phyloP scores from a whole-genome alignment of 1,140 invertebrate species.

The Triops longicaudatus region DNA sequence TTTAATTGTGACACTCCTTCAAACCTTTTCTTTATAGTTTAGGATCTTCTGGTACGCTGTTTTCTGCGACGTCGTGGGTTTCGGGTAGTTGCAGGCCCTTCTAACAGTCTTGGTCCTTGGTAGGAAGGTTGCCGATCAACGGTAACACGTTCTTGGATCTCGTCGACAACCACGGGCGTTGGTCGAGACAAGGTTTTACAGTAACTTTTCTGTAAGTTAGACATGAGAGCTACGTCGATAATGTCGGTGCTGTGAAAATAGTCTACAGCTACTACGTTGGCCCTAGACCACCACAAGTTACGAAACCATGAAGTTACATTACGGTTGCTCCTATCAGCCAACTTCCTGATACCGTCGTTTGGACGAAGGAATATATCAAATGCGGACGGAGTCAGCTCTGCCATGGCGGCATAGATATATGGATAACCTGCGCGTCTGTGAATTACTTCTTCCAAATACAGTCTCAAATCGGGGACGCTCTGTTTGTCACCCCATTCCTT shows the following conservation, averaged over 20 bases:
- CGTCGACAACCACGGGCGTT: neutral
- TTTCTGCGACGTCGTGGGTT: neutral
- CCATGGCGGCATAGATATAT: constrained; percentile 65
- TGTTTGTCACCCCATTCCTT: constrained; percentile 57
- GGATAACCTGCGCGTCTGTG: constrained; percentile 36
- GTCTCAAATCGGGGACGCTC: constrained; percentile 43
- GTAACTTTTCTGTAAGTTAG: constrained; percentile 40
- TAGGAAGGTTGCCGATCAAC: neutral
- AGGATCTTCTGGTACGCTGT: neutral
- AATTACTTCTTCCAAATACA: constrained; percentile 48
- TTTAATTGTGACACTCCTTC: neutral
- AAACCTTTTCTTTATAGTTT: too few species aligned
- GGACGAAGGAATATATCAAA: constrained; percentile 55
- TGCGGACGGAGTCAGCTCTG: constrained; percentile 62
- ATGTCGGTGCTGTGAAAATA: constrained; percentile 70
- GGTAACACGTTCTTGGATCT: neutral
- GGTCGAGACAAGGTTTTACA: neutral
- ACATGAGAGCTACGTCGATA: constrained; percentile 55
- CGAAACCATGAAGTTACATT: constrained; percentile 57
- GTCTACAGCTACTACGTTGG: constrained; percentile 65
- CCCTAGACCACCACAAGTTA: constrained; percentile 52
- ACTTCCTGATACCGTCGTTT: constrained; percentile 52
- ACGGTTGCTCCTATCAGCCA: constrained; percentile 59
- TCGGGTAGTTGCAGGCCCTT: neutral
- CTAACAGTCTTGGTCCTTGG: neutral